phyloP scores from a whole-genome alignment of 2,888 invertebrate genomes.

The Trachelus troglodyta region DNA sequence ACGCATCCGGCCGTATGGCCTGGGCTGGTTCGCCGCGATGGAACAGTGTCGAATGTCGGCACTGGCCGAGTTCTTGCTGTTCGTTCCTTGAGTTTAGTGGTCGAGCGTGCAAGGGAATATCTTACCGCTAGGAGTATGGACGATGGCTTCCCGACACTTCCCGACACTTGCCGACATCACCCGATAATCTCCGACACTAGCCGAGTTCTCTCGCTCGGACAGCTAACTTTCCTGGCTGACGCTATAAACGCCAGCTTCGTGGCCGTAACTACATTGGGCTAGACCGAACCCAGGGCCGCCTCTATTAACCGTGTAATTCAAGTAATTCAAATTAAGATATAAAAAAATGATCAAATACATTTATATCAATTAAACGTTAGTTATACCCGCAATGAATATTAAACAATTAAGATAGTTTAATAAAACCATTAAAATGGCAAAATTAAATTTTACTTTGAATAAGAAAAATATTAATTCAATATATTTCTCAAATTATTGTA shows the following conservation, averaged over 20 bases:
- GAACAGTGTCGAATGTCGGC: constrained; percentile 37
- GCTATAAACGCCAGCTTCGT: constrained; percentile 52
- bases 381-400: neutral
- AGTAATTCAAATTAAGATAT: neutral
- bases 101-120: constrained; percentile 6
- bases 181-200: constrained; percentile 16
- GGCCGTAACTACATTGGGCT: constrained; percentile 30
- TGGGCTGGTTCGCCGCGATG: neutral
- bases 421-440: neutral
- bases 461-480: neutral
- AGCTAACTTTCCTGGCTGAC: constrained; percentile 46
- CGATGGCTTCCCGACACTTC: neutral
- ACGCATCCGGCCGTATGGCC: neutral
- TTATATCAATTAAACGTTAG: neutral
- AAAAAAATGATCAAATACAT: neutral
- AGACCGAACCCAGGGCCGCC: constrained; percentile 7
- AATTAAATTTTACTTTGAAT: neutral
- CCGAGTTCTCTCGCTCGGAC: constrained; percentile 38
- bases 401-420: neutral
- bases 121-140: neutral
- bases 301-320: neutral
- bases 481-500: neutral
- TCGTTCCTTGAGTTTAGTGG: constrained; percentile 50
- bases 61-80: constrained; percentile 8
- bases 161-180: constrained; percentile 24